These are phyloP conservation scores for Cossypha heuglini DNA, from an alignment of 2,797 vertebrate species.

Conservation along the genomic window DNA sequence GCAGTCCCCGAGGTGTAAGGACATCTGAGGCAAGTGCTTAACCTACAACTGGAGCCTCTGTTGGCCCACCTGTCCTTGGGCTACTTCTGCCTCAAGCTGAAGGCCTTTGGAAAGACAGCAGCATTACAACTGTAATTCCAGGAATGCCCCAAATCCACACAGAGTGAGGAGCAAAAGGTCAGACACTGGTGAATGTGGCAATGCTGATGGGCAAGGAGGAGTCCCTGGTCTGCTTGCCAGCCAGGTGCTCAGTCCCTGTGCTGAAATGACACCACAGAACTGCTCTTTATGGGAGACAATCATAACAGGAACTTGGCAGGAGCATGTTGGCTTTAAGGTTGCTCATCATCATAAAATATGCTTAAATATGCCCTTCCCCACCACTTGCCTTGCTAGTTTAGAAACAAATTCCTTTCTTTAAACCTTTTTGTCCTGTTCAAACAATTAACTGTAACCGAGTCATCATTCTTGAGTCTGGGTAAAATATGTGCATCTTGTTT, in stretches of 20 bases:
- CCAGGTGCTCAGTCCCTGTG: not conserved
- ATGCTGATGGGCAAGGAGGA: not conserved
- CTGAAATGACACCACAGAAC: not conserved
- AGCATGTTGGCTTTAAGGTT: not conserved
- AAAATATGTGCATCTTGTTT: not conserved
- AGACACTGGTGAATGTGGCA: not conserved
- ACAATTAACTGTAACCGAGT: not conserved
- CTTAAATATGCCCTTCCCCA: not conserved
- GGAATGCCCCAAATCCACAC: fast-evolving
- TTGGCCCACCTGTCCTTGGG: not conserved
- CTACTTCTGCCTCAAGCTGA: not conserved
- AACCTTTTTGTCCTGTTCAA: not conserved
- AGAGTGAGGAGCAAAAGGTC: not conserved
- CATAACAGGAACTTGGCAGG: not conserved
- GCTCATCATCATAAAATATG: not conserved
- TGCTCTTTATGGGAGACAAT: not conserved
- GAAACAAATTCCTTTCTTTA: not conserved
- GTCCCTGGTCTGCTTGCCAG: not conserved
- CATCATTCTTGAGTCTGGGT: not conserved
- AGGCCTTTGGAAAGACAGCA: not conserved
- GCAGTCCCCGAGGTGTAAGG: not conserved
- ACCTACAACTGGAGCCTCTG: not conserved
- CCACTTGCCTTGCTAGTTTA: not conserved
- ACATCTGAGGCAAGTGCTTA: not conserved
- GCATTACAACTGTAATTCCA: not conserved